Base-by-base conservation (phyloP, 1,140 invertebrate genomes). In the Pseudomyrmex cubaensis region DNA sequence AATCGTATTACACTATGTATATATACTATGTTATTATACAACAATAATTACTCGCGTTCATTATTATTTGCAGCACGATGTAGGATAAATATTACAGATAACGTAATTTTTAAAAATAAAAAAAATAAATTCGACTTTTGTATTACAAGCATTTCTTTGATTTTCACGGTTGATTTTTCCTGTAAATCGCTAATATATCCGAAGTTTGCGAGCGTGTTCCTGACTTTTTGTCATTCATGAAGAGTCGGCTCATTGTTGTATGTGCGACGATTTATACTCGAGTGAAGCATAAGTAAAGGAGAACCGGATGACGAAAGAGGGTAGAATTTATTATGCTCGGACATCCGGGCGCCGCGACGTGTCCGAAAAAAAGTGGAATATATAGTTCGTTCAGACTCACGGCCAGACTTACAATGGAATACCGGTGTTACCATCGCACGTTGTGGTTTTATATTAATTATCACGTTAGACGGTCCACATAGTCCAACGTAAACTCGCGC, bases 271-370 rank as follows among this genome's bases (percentile, higher is more conserved):
- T 80, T 78, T 66, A 73, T 72, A 50, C 48, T 12, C 48, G 82
- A 84, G 59, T 70, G 72, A 52, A 84, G 72, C 82, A 77, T 64
- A 77, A 84, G 72, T 70, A 84, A 77, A 64, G 73, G 50, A 50
- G 48, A 57, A 57, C 66, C 70, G 82, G 83, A 84, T 57, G 63
- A 72, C 50, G 70, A 73, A 63, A 86, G 69, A 20, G 61, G 17
- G 1, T 22, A 56, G 54, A 63, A 88, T 87, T 88, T 88, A 88
- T 88, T 84, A 77, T 77, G 59, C 72, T 48, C 46, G 59, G 74
- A 70, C 66, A 44, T 67, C 67, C 67, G 72, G 69, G 54, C 46
- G 52, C 35, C 44, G 10, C 15, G 56, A 44, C 46, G 56, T 12
- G 66, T 0, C 46, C 7, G 8, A 44, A 80, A 80, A 75, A 67